These are phyloP conservation scores for Cataglyphis albicans DNA, from an alignment of 2,888 invertebrate genomes.

Conservation along the genomic window DNA sequence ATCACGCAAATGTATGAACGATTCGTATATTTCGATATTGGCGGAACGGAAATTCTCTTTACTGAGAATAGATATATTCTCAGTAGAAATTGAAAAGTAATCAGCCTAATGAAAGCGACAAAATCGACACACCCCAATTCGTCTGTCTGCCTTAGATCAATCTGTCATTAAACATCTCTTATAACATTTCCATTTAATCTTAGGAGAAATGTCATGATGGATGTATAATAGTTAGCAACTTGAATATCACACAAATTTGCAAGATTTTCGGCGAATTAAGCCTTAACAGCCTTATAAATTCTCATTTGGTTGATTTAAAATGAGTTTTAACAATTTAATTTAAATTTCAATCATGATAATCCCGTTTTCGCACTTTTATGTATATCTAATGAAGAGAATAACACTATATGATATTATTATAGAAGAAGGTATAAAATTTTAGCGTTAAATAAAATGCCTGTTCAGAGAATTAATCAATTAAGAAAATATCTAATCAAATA, in stretches of 20 bases:
- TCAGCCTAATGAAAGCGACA: conserved; percentile 39
- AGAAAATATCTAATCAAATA: no score
- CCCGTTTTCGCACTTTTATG: background rate
- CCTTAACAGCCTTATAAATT: background rate
- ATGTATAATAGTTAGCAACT: no score
- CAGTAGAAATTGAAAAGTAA: background rate
- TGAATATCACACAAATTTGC: background rate
- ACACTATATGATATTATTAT: background rate
- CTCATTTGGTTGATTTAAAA: background rate
- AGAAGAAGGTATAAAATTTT: background rate
- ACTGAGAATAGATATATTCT: background rate
- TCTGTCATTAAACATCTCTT: background rate
- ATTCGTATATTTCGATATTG: conserved; percentile 7
- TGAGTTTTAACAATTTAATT: background rate
- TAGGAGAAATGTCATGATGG: conserved; percentile 4
- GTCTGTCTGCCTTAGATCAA: background rate
- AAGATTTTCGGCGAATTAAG: background rate
- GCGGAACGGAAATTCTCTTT: background rate
- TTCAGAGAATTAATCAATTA: background rate
- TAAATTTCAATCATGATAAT: background rate
- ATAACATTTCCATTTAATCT: conserved; percentile 25
- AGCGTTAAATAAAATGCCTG: background rate
- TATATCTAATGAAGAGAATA: background rate
- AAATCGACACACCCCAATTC: conserved; percentile 21
- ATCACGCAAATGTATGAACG: conserved; percentile 18